These are phyloP conservation scores for Seriola quinqueradiata DNA, from an alignment of 2,113 vertebrate species.

Conservation along the genomic window DNA sequence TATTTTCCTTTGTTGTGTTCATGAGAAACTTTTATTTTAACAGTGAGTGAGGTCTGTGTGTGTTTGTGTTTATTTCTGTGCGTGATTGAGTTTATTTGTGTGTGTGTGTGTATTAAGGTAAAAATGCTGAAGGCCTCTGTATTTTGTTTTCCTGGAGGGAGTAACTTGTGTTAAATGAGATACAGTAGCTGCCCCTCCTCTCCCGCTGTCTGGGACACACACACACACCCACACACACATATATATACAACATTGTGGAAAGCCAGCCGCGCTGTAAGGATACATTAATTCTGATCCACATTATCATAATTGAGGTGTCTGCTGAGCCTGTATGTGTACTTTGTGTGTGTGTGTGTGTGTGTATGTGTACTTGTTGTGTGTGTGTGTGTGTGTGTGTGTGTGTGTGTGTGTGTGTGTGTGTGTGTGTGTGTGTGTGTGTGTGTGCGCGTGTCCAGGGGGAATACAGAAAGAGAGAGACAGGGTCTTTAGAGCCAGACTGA, in stretches of 20 bases:
- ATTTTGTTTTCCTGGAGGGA: conserved; percentile 42
- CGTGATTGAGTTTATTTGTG: conserved; percentile 8
- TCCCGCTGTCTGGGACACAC: conserved; percentile 58
- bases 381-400: too few species aligned
- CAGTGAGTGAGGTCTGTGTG: not conserved
- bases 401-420: too few species aligned
- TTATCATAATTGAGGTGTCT: conserved; percentile 83
- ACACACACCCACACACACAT: conserved; percentile 27
- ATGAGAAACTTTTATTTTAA: conserved; percentile 4
- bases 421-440: too few species aligned
- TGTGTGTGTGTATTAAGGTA: not conserved
- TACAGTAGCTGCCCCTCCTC: conserved; percentile 64
- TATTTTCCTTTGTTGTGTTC: conserved; percentile 1
- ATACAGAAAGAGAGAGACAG: conserved; percentile 55
- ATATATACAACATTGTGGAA: conserved; percentile 46
- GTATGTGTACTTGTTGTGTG: too few species aligned
- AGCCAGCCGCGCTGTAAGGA: conserved; percentile 66
- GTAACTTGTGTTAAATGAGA: conserved; percentile 72
- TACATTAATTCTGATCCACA: conserved; percentile 80
- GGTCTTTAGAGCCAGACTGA: conserved; percentile 71
- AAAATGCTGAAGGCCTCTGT: conserved; percentile 49
- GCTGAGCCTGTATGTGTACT: conserved; percentile 67
- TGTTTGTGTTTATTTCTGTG: not conserved
- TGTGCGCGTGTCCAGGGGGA: conserved; percentile 55
- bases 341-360: conserved; percentile 48